Base-by-base conservation (phyloP, 2,888 invertebrate species). In the Lagria hirta region DNA sequence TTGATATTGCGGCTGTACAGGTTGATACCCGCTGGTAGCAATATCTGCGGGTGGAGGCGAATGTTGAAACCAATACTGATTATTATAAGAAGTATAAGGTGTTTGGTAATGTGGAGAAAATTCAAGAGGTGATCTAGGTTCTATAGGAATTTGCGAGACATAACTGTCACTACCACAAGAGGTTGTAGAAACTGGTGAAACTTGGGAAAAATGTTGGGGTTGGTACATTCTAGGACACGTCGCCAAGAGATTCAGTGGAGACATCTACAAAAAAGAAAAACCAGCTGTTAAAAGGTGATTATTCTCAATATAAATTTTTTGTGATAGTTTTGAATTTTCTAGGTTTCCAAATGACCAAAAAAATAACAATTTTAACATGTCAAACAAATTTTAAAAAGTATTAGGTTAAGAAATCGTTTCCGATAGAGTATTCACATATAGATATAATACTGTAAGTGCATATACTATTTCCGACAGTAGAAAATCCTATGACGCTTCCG, bases 1-100 rank as follows among this genome's bases (percentile, higher is more conserved):
- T 73, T 71, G 22, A 74, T 73, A 73, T 66, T 60, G 68, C 66
- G 71, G 71, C 53, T 80, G 65, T 74, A 76, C 64, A 73, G 77
- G 46, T 49, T 70, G 70, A 54, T 65, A 69, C 3, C 68, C 68
- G 43, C 68, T 66, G 28, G 67, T 64, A 2, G 69, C 66, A 10
- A 68, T 58, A 35, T 70, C 70, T 3, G 67, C 69, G 3, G 67
- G 66, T 3, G 70, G 66, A 5, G 70, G 71, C 4, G 71, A 71
- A 36, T 65, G 67, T 44, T 69, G 70, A 38, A 69, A 71, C 70
- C 70, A 72, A 30, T 68, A 68, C 49, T 68, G 68, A 40, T 65
- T 65, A 36, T 58, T 52, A 53, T 65, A 66, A 32, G 52, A 52
- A 4, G 57, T 34, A 49, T 64, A 62, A n/a, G 60, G 35, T 7